A percentile compares a stretch with the other conserved stretches of the same genome.
phyloP scores from a whole-genome alignment of 2,113 vertebrate species.

The Phrynosoma platyrhinos region DNA sequence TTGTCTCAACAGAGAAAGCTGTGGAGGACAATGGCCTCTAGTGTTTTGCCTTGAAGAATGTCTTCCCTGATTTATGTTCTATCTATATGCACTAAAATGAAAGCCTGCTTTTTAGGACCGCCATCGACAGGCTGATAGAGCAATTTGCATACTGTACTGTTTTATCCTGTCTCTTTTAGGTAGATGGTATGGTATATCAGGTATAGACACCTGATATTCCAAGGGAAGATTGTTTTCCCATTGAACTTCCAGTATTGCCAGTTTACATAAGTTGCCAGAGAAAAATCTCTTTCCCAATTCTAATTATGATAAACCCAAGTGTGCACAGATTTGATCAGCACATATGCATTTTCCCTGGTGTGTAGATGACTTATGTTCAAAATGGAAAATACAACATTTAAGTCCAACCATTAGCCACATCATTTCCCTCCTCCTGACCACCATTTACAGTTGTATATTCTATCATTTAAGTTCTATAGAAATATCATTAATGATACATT shows the following conservation, averaged over 20 bases:
- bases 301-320: background rate
- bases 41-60: constrained; percentile 14
- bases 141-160: background rate
- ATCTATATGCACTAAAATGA: background rate
- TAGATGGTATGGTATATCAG: background rate
- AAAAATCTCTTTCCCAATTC: background rate
- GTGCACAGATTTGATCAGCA: background rate
- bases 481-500: background rate
- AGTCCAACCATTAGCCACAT: background rate
- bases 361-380: background rate
- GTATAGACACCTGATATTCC: background rate
- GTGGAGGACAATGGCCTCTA: background rate
- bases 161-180: background rate
- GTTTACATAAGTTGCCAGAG: background rate
- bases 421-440: background rate
- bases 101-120: background rate
- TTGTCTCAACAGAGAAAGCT: constrained; percentile 26
- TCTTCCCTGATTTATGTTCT: constrained; percentile 9
- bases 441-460: constrained; percentile 28
- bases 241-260: background rate
- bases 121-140: constrained; percentile 3
- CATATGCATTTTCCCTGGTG: background rate
- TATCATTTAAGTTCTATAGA: background rate
- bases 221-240: background rate
- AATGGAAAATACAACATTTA: constrained; percentile 3